Conservation (phyloP, 2,888 invertebrate species). For the Chrysopilus asiliformis region DNA sequence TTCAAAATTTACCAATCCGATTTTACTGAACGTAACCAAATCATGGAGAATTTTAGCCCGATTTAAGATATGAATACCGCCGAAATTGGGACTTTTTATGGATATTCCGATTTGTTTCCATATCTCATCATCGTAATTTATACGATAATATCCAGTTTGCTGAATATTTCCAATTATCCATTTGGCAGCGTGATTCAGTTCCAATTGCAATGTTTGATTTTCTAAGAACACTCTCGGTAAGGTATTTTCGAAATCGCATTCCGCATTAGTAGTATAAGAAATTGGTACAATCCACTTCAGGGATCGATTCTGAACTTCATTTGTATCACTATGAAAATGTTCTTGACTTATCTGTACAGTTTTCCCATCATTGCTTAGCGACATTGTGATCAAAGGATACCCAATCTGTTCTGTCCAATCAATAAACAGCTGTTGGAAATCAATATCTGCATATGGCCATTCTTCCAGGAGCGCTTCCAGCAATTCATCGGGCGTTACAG, state of each 20-base stretch:
- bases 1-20: slow-evolving; percentile 45
- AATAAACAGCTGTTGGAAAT: no score
- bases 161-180: slow-evolving; percentile 50
- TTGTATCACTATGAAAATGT: no score
- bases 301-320: no score
- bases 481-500: no score
- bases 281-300: no score
- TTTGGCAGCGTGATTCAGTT: slow-evolving; percentile 18
- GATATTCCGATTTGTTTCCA: slow-evolving; percentile 41
- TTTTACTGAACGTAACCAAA: slow-evolving; percentile 55
- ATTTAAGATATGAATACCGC: slow-evolving; percentile 48
- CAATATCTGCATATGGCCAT: no score
- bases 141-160: slow-evolving; percentile 50
- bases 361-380: no score
- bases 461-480: no score
- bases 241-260: slow-evolving; percentile 21
- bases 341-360: no score
- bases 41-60: slow-evolving; percentile 74
- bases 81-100: slow-evolving; percentile 33
- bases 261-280: slow-evolving; percentile 23
- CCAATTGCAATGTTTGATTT: not conserved
- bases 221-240: slow-evolving; percentile 19
- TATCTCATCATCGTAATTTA: slow-evolving; percentile 47
- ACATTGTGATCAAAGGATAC: no score
- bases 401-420: no score